Evolutionary conservation across 2,797 vertebrate species (phyloP).

Genomic region (Gastrophryne carolinensis): DNA sequence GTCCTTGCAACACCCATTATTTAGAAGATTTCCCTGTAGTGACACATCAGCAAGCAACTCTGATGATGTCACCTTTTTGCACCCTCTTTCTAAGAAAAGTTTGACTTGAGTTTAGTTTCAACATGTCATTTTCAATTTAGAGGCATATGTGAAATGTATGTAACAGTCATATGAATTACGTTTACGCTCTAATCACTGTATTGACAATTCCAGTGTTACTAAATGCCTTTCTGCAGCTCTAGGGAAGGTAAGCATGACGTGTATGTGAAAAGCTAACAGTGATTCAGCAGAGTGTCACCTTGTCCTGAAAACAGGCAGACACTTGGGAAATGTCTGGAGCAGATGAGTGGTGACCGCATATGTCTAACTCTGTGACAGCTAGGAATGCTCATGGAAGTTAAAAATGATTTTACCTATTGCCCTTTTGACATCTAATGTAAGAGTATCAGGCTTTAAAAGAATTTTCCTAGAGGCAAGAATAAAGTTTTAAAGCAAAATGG

Average conservation of each 20-base stretch:
- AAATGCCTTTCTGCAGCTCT: not conserved
- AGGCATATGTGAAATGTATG: no score
- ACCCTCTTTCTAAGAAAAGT: no score
- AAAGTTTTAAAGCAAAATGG: not conserved
- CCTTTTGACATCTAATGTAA: not conserved
- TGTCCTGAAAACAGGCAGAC: conserved; percentile 5
- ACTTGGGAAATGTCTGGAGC: not conserved
- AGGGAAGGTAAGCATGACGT: not conserved
- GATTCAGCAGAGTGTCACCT: conserved; percentile 15
- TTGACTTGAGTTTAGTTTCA: no score
- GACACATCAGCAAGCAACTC: no score
- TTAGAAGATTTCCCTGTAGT: no score
- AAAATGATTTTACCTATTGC: not conserved
- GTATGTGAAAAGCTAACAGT: not conserved
- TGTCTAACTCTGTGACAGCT: not conserved
- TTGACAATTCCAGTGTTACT: not conserved
- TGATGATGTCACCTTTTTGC: no score
- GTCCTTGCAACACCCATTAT: no score
- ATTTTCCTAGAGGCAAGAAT: not conserved
- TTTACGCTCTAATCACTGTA: no score
- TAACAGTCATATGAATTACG: no score
- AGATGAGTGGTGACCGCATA: not conserved
- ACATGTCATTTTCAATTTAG: no score
- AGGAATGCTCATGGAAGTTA: not conserved
- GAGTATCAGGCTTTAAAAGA: not conserved